Conservation (phyloP, 2,888 invertebrate genomes). For the Seira sanloemensis region DNA sequence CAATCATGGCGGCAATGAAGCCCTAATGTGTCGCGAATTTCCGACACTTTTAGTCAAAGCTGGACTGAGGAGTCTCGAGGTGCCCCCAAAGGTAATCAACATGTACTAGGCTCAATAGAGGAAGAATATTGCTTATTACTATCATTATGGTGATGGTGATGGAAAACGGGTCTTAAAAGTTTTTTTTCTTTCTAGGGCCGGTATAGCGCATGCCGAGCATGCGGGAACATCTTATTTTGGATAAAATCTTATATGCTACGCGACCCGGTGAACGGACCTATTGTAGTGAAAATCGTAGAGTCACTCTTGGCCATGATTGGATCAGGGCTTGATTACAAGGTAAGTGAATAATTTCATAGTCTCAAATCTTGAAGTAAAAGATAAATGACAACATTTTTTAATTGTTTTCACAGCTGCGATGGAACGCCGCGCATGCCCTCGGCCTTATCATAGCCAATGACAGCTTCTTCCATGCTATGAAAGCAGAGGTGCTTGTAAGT, state of each 20-base stretch:
- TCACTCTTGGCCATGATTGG: slow-evolving; percentile 32
- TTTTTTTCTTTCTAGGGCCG: slow-evolving; percentile 34
- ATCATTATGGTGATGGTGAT: too few relatives aligned
- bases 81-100: slow-evolving; percentile 21
- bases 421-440: slow-evolving; percentile 54
- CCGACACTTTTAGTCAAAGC: not conserved
- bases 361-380: not conserved
- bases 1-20: not conserved
- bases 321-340: slow-evolving; percentile 56
- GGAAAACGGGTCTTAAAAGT: too few relatives aligned
- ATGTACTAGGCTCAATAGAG: not conserved
- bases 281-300: not conserved
- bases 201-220: slow-evolving; percentile 42
- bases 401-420: slow-evolving; percentile 40
- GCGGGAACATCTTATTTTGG: slow-evolving; percentile 43
- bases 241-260: slow-evolving; percentile 4
- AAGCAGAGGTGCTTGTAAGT: not conserved
- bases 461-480: not conserved
- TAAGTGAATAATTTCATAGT: slow-evolving; percentile 9
- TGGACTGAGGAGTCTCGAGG: not conserved
- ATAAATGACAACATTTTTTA: slow-evolving; percentile 2
- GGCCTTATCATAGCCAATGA: slow-evolving; percentile 32
- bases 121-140: too few relatives aligned
- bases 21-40: not conserved
- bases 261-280: not conserved